Evolutionary conservation across 2,797 vertebrate species (phyloP).

Genomic region (Halcyon badia): DNA sequence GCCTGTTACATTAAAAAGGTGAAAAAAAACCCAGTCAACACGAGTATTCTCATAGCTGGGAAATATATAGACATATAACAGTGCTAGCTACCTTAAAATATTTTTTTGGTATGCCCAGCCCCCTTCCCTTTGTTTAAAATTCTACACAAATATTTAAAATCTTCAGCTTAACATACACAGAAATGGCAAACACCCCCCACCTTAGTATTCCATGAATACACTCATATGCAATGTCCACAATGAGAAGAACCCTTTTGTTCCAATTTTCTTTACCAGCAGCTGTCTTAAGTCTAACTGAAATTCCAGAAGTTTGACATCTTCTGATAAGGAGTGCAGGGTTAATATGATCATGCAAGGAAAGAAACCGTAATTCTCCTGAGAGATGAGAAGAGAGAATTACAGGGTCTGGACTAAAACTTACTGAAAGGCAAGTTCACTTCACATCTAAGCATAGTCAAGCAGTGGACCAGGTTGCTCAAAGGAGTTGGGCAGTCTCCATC

Average conservation of each 20-base stretch:
- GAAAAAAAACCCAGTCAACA: not conserved
- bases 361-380: not conserved
- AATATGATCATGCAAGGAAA: not conserved
- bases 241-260: not conserved
- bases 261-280: not conserved
- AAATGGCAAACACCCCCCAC: not conserved
- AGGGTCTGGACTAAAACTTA: not conserved
- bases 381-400: not conserved
- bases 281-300: not conserved
- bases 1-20: not conserved
- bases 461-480: not conserved
- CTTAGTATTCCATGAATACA: not conserved
- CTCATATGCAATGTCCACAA: not conserved
- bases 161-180: not conserved
- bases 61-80: not conserved
- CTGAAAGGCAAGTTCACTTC: not conserved
- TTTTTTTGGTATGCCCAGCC: not conserved
- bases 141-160: not conserved
- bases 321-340: not conserved
- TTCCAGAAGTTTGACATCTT: not conserved
- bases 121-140: not conserved
- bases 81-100: not conserved
- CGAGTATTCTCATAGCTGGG: not conserved
- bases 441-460: not conserved
- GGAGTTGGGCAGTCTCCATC: not conserved